Evolutionary conservation across 1,140 invertebrate genomes (phyloP), one percentile per base, ranked within the genome.

Genomic region (Drosophila rhopaloa): DNA sequence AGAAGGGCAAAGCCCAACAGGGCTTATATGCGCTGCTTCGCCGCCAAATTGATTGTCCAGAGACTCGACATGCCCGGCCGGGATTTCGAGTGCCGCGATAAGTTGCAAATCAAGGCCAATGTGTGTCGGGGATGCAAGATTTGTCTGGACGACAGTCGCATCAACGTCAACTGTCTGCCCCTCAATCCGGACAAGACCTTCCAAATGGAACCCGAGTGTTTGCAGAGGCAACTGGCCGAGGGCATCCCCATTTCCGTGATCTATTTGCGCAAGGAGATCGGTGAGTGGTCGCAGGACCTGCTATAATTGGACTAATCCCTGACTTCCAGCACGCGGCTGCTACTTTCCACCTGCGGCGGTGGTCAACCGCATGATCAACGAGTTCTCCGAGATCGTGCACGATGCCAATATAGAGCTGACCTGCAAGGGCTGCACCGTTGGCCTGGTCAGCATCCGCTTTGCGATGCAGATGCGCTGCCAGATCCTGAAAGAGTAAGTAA

Each of bases 391-490:
- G 35, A 47, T 72, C 8, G 56, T 71, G 0, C 70, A 89, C 19
- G 82, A 81, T 0, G 77, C 65, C 32, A 53, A 78, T 6, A 67
- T 89, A 16, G 84, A 89, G 58, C 77, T 89, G 19, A 81, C 68
- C 58, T 78, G 80, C 58, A 67, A 66, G 13, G 80, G 77, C n/a
- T 89, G 84, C 48, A 89, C 84, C 5, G 80, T 89, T 19, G 84
- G 84, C 53, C 51, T 89, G 37, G 24, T 44, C 14, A 74, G 50
- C 2, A 27, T 89, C 11, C 68, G 74, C n/a, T 59, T 89, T 7
- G 62, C 61, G 35, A 68, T 89, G 68, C 32, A 8, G 16, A 89
- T 81, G 84, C 35, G 50, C 9, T 83, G 84, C 46, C 73, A 60
- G 40, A 41, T 11, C 43, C 11, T 88, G 9, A 58, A 74, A 41